Conservation (phyloP, 2,797 vertebrate species). For the Taenioides sp. region DNA sequence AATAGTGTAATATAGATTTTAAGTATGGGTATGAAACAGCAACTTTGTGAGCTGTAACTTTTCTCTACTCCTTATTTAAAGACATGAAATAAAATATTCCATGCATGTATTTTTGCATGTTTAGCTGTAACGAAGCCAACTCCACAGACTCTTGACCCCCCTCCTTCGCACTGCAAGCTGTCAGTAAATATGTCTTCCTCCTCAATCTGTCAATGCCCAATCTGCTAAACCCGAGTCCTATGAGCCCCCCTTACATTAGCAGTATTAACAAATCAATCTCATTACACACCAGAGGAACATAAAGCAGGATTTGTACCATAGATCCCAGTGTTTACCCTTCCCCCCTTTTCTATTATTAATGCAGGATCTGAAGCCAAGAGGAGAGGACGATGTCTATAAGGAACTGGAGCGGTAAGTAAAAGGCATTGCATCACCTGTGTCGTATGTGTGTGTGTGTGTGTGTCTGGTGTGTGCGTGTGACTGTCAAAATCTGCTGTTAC, state of each 20-base stretch:
- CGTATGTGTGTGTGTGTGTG: neutral
- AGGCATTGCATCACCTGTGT: conserved; percentile 51
- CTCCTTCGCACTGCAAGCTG: conserved; percentile 38
- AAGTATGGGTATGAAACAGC: no score
- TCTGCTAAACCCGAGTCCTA: conserved; percentile 53
- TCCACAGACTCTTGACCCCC: conserved; percentile 27
- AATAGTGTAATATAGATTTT: no score
- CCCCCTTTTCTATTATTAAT: conserved; percentile 28
- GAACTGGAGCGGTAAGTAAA: conserved; percentile 78
- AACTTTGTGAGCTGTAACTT: neutral
- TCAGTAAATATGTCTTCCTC: conserved; percentile 53
- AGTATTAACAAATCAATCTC: conserved; percentile 74
- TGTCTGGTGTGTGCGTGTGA: conserved; percentile 32
- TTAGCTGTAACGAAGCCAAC: conserved; percentile 30
- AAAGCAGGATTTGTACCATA: conserved; percentile 57
- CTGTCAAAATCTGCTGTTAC: conserved; percentile 55
- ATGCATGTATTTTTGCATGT: conserved; percentile 26
- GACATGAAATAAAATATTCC: neutral
- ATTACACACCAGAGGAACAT: conserved; percentile 60
- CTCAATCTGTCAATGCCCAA: conserved; percentile 47
- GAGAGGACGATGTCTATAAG: conserved; percentile 77
- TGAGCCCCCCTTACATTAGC: conserved; percentile 68
- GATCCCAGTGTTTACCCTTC: conserved; percentile 43
- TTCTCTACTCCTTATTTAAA: neutral
- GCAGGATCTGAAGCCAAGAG: conserved; percentile 81